phyloP scores from a whole-genome alignment of 2,797 vertebrate species.

The Sorex maritimensis region DNA sequence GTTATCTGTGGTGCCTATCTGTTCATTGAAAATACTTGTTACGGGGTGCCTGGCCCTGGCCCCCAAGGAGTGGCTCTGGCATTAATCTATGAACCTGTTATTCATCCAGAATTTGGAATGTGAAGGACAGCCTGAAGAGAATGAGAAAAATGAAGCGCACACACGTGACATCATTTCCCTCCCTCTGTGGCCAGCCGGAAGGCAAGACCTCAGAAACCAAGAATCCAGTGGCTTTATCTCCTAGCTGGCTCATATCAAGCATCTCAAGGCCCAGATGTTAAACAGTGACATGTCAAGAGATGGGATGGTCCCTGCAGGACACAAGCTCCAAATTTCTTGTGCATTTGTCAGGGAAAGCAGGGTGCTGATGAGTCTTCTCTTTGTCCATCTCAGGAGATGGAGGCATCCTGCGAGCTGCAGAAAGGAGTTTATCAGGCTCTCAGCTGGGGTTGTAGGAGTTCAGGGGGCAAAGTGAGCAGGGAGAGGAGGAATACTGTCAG shows the following conservation, averaged over 20 bases:
- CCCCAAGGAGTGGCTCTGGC: neutral
- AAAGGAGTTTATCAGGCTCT: neutral
- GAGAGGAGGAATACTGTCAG: neutral
- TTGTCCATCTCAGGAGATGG: neutral
- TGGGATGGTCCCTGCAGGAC: neutral
- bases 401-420: rapidly evolving
- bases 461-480: neutral
- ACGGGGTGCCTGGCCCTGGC: neutral
- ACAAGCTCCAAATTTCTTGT: neutral
- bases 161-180: neutral
- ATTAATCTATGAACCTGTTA: neutral
- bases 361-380: neutral
- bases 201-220: neutral
- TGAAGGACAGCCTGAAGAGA: neutral
- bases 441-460: neutral
- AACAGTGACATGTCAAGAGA: neutral
- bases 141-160: neutral
- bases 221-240: too few relatives aligned
- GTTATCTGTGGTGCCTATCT: neutral
- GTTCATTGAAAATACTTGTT: neutral
- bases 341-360: neutral
- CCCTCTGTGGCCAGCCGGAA: neutral
- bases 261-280: neutral
- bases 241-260: too few relatives aligned
- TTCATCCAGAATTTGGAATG: neutral